Evolutionary conservation across 2,797 vertebrate genomes (phyloP).

Genomic region (Peromyscus eremicus): DNA sequence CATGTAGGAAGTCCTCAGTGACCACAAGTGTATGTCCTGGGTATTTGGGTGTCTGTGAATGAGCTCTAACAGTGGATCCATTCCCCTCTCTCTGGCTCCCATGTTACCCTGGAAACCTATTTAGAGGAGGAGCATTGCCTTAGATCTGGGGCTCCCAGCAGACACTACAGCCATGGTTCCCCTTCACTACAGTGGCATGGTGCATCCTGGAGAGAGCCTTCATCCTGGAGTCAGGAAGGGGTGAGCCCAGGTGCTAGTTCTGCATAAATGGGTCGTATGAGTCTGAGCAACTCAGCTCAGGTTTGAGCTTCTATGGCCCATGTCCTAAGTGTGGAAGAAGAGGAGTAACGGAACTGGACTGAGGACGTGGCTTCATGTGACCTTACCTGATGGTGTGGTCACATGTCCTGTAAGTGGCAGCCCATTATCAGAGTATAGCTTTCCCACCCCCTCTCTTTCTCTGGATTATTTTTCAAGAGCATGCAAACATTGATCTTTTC

Average conservation of each 20-base stretch:
- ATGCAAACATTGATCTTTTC: not conserved
- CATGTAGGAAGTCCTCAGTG: not conserved
- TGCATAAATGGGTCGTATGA: constrained; percentile 3
- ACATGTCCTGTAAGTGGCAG: not conserved
- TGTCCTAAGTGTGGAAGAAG: not conserved
- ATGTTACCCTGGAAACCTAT: fast-evolving
- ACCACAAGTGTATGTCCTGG: not conserved
- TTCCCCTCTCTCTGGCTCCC: not conserved
- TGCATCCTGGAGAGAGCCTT: not conserved
- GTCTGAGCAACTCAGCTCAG: not conserved
- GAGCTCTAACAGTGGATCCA: not conserved
- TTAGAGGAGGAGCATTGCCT: not conserved
- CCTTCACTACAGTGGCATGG: not conserved
- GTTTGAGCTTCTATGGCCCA: not conserved
- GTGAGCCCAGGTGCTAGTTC: constrained; percentile 26
- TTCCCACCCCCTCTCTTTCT: not conserved
- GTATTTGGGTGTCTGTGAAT: not conserved
- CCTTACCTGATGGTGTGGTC: not conserved
- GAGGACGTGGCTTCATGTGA: not conserved
- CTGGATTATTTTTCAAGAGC: not conserved
- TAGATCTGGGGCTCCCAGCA: fast-evolving
- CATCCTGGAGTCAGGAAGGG: not conserved
- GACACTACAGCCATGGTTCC: not conserved
- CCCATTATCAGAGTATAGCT: not conserved
- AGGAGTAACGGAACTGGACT: not conserved